These are phyloP conservation scores for Motacilla tschutschensis DNA, from an alignment of 2,113 vertebrate genomes.

Conservation along the genomic window DNA sequence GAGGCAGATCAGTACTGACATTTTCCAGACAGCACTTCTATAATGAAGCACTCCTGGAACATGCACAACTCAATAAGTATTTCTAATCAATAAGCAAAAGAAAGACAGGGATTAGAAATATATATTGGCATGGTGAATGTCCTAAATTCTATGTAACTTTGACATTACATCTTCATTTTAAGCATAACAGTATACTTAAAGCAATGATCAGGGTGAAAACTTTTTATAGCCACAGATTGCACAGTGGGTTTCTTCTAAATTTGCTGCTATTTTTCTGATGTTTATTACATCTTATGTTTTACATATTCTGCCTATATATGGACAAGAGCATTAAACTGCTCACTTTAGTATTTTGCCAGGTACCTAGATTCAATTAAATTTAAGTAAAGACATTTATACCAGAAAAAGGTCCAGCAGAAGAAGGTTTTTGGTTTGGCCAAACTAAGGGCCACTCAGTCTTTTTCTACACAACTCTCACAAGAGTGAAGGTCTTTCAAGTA, in stretches of 20 bases:
- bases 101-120: background rate
- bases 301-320: background rate
- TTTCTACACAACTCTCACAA: background rate
- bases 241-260: background rate
- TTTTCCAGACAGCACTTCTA: background rate
- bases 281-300: background rate
- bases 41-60: background rate
- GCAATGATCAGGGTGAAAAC: background rate
- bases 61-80: background rate
- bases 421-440: background rate
- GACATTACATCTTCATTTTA: background rate
- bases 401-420: background rate
- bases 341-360: background rate
- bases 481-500: background rate
- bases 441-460: background rate
- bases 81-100: constrained; percentile 48
- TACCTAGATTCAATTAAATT: background rate
- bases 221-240: background rate
- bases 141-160: background rate
- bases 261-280: background rate
- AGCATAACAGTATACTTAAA: background rate
- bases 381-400: background rate
- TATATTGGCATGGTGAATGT: background rate
- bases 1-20: constrained; percentile 19
- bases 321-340: background rate